A percentile compares a stretch with the other conserved stretches of the same genome.
Conservation (phyloP, 1,140 invertebrate species). For the Drosophila bifasciata region DNA sequence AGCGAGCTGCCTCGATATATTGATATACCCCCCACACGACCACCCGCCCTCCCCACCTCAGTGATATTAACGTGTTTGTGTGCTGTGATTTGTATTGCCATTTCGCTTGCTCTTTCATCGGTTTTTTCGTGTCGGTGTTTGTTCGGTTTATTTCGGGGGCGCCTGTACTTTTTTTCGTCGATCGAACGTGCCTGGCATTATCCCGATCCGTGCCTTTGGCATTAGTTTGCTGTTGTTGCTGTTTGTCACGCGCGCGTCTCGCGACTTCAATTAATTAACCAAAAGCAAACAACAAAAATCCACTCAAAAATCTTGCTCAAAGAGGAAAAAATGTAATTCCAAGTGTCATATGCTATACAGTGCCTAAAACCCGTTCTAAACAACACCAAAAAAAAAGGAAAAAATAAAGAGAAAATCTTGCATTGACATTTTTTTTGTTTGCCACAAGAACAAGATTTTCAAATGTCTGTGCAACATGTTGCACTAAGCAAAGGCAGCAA, state of each 20-base stretch:
- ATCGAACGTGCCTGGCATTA: constrained; percentile 39
- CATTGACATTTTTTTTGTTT: constrained; percentile 50
- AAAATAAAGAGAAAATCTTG: constrained; percentile 53
- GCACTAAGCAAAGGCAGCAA: constrained; percentile 34
- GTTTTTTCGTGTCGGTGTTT: constrained; percentile 39
- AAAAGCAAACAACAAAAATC: constrained; percentile 27
- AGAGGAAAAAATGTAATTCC: constrained; percentile 42
- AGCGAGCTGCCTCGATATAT: constrained; percentile 27
- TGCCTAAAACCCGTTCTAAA: constrained; percentile 43
- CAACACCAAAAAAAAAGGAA: background rate
- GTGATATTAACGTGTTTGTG: no score
- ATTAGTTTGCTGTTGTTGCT: constrained; percentile 27
- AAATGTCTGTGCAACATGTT: constrained; percentile 55
- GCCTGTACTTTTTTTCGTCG: constrained; percentile 70
- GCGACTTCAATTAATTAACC: constrained; percentile 46
- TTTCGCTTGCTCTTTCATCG: background rate
- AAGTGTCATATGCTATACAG: constrained; percentile 41
- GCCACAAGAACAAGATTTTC: constrained; percentile 31
- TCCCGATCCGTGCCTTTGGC: no score
- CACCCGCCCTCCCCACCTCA: no score
- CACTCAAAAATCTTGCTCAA: constrained; percentile 11
- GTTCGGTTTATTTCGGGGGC: constrained; percentile 40
- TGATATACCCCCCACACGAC: constrained; percentile 11
- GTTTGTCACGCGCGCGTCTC: constrained; percentile 65
- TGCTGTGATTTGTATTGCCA: constrained; percentile 36